These are phyloP conservation scores for Eumerus sabulonum DNA, from an alignment of 2,888 invertebrate species.

Conservation along the genomic window DNA sequence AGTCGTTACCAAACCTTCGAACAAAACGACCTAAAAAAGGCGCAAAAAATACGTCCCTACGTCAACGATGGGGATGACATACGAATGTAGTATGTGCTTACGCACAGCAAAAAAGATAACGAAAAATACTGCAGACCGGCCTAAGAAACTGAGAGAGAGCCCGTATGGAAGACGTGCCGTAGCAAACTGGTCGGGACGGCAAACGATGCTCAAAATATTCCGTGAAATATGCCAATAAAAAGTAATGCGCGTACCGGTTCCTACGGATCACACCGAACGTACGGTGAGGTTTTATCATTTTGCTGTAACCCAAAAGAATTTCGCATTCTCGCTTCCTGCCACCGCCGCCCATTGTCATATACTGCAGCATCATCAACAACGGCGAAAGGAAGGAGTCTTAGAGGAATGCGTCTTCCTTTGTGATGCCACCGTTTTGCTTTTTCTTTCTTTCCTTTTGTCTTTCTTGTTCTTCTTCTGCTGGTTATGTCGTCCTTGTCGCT, in stretches of 20 bases:
- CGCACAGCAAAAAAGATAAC: too few relatives aligned
- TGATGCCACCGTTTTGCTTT: background rate
- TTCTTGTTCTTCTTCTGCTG: background rate
- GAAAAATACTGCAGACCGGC: background rate
- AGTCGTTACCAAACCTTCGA: conserved; percentile 15
- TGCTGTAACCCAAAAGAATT: conserved; percentile 36
- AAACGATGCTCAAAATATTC: conserved; percentile 34
- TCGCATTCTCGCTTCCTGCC: conserved; percentile 29
- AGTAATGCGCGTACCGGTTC: conserved; percentile 36
- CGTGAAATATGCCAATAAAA: conserved; percentile 57
- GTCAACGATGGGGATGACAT: background rate
- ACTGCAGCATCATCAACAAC: too few relatives aligned
- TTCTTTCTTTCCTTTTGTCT: background rate
- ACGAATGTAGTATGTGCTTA: background rate
- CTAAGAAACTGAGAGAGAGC: background rate
- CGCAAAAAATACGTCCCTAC: background rate
- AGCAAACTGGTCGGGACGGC: too few relatives aligned
- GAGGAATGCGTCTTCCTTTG: conserved; percentile 17
- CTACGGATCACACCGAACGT: background rate
- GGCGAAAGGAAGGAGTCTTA: conserved; percentile 15
- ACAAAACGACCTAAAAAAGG: conserved; percentile 16
- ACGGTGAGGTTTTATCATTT: conserved; percentile 33
- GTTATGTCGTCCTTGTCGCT: background rate
- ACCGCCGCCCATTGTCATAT: too few relatives aligned
- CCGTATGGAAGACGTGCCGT: too few relatives aligned